Evolutionary conservation across 2,113 vertebrate genomes (phyloP), one percentile per base, ranked within the genome.

Genomic region (Verasper variegatus): DNA sequence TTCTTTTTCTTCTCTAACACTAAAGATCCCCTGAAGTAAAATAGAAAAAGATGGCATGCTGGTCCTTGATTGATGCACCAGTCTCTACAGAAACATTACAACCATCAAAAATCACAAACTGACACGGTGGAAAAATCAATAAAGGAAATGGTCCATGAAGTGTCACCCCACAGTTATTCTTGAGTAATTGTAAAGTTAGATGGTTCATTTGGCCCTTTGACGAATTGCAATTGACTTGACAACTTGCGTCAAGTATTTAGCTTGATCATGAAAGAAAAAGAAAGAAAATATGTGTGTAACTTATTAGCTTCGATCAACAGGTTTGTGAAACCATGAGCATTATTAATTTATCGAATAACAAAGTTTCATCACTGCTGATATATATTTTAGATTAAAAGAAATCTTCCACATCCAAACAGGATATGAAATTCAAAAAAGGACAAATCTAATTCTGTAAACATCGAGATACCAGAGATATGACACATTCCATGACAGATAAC

Each of bases 391-490:
- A 45, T 45, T 45, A 45, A 45, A 45, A 52, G 51, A 52, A n/a
- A 51, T n/a, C 42, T 13, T 10, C 35, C 35, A 37, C 42, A 45
- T 45, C 13, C 42, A 45, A 51, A 74, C 6, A 74, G 60, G 60
- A 81, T 52, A 68, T 71, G n/a, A 72, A 72, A 79, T 42, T 3
- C 37, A 13, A 55, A 45, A 59, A 78, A 62, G 51, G 10, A 68
- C 75, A 62, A 45, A 45, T 55, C 4, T 56, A 47, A 69, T 52
- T 52, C 18, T n/a, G 9, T 21, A 52, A 21, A 52, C 20, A 10
- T 2, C 1, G 18, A 52, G 42, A 52, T 52, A 52, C 17, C 54
- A 54, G 35, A 64, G 12, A 84, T 65, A 65, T 17, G 57, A 42
- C 45, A 52, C 51, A 52, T n/a, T 31, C 31, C 31, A 31, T 1